Percentiles rank a stretch among this genome's conserved stretches.
phyloP scores from a whole-genome alignment of 2,113 vertebrate genomes.

The Lampris incognitus region DNA sequence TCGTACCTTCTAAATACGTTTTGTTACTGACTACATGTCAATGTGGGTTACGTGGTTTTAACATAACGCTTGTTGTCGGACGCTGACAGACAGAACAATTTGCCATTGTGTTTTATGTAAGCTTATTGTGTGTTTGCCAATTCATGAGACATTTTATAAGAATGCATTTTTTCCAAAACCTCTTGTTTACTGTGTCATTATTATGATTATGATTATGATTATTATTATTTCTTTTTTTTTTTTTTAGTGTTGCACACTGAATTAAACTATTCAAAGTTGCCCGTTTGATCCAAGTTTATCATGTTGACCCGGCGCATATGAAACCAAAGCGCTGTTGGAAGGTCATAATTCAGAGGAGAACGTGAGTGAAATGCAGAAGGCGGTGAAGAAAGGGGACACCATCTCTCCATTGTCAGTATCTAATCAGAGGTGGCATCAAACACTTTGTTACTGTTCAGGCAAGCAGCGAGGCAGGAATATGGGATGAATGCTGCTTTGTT shows the following conservation, averaged over 20 bases:
- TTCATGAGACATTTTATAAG: constrained; percentile 75
- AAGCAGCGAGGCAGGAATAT: constrained; percentile 71
- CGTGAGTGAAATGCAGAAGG: constrained; percentile 83
- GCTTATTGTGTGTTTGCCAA: constrained; percentile 67
- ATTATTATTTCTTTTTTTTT: not conserved
- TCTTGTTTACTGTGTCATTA: constrained; percentile 57
- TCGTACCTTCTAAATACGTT: constrained; percentile 56
- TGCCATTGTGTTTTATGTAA: constrained; percentile 66
- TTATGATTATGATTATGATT: constrained; percentile 4
- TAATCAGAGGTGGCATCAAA: constrained; percentile 85
- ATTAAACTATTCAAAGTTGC: constrained; percentile 70
- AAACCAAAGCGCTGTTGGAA: constrained; percentile 61
- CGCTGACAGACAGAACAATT: constrained; percentile 39
- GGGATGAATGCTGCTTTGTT: constrained; percentile 83
- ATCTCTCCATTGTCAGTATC: constrained; percentile 79
- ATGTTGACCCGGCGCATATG: constrained; percentile 54
- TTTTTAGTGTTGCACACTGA: constrained; percentile 39
- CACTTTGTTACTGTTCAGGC: constrained; percentile 82
- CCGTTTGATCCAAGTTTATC: constrained; percentile 74
- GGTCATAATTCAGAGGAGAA: constrained; percentile 78
- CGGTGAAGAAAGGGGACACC: constrained; percentile 76
- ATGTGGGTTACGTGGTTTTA: constrained; percentile 67
- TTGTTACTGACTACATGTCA: constrained; percentile 62
- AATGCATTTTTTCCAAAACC: constrained; percentile 74
- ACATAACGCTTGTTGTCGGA: constrained; percentile 56